Conservation (phyloP, 2,113 vertebrate species). For the Amphilophus citrinellus region DNA sequence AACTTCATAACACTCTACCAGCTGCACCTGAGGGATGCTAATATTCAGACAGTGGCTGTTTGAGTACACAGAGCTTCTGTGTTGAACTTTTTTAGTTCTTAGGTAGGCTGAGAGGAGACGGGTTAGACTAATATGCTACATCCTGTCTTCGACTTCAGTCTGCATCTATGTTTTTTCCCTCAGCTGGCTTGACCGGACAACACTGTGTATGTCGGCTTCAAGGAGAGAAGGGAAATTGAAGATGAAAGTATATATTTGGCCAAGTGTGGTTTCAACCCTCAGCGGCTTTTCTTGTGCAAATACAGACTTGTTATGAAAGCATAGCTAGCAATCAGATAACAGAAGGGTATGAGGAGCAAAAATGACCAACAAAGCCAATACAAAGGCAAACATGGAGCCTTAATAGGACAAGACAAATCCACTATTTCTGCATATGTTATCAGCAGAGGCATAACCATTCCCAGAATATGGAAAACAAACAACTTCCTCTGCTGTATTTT, state of each 20-base stretch:
- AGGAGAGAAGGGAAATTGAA: slow-evolving; percentile 53
- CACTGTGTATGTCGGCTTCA: slow-evolving; percentile 76
- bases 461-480: slow-evolving; percentile 57
- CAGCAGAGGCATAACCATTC: slow-evolving; percentile 16
- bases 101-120: slow-evolving; percentile 19
- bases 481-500: slow-evolving; percentile 37
- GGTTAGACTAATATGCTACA: slow-evolving; percentile 52
- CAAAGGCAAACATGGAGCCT: slow-evolving; percentile 1
- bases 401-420: slow-evolving; percentile 2
- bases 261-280: slow-evolving; percentile 69
- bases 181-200: slow-evolving; percentile 57
- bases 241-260: slow-evolving; percentile 78
- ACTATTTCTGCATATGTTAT: slow-evolving; percentile 32
- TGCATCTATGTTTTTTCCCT: slow-evolving; percentile 51
- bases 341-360: slow-evolving; percentile 65
- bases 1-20: slow-evolving; percentile 71
- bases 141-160: slow-evolving; percentile 86
- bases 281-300: slow-evolving; percentile 41
- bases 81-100: slow-evolving; percentile 66
- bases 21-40: slow-evolving; percentile 90
- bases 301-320: slow-evolving; percentile 76
- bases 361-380: not conserved
- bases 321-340: slow-evolving; percentile 64
- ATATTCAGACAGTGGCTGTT: slow-evolving; percentile 82
- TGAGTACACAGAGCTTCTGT: slow-evolving; percentile 76